Percentiles rank a stretch among this genome's conserved stretches.
Conservation (phyloP, 2,113 vertebrate species). For the Epinephelus moara region DNA sequence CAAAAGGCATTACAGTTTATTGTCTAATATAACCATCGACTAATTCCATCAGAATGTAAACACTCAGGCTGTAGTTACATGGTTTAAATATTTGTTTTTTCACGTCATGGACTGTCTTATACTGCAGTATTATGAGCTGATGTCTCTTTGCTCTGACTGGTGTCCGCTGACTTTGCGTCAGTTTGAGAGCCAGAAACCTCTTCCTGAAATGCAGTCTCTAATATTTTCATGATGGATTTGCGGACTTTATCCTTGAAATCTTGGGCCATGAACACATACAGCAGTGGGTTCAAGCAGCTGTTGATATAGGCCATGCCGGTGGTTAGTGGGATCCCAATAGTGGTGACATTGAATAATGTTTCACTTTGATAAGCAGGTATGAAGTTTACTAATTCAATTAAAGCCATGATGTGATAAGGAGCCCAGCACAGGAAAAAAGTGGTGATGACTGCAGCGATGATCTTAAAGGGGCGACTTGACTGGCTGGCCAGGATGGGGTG, state of each 20-base stretch:
- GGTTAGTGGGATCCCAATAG: conserved; percentile 77
- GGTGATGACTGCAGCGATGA: conserved; percentile 88
- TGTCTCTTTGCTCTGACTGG: neutral
- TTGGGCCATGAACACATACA: conserved; percentile 89
- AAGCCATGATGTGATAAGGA: conserved; percentile 87
- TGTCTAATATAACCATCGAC: neutral
- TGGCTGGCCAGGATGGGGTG: conserved; percentile 83
- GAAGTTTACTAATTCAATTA: conserved; percentile 78
- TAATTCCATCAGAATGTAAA: neutral
- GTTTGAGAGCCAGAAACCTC: conserved; percentile 59
- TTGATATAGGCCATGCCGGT: conserved; percentile 85
- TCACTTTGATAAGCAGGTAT: conserved; percentile 51
- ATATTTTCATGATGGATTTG: conserved; percentile 81
- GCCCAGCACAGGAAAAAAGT: conserved; percentile 92
- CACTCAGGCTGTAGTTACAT: neutral
- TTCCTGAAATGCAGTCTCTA: conserved; percentile 85
- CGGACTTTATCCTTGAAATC: conserved; percentile 86
- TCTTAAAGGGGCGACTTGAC: conserved; percentile 87
- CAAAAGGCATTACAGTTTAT: neutral
- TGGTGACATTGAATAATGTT: conserved; percentile 60
- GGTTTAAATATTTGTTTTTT: neutral
- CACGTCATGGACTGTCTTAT: neutral
- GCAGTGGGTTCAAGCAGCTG: conserved; percentile 86
- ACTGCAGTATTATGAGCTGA: neutral
- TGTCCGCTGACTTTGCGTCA: neutral